Conservation (phyloP, 2,113 vertebrate species). For the Columba livia region DNA sequence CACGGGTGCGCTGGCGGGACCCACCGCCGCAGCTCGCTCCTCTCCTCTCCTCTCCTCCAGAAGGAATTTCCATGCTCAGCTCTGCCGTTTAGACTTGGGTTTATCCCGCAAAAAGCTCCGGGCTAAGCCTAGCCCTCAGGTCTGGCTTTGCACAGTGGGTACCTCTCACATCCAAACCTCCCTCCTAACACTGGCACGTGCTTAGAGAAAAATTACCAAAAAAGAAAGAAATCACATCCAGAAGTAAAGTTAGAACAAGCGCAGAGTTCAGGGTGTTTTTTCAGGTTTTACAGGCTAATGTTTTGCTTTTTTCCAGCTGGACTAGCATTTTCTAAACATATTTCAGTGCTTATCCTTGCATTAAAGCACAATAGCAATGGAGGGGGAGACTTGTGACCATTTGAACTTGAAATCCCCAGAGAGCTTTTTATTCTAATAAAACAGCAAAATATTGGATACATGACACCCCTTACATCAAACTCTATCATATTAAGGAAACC, state of each 20-base stretch:
- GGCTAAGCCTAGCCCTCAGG: background rate
- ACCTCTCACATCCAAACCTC: accelerated
- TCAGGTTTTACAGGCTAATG: background rate
- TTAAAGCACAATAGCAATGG: background rate
- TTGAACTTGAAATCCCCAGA: conserved; percentile 87
- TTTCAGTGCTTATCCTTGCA: conserved; percentile 34
- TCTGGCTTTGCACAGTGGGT: accelerated
- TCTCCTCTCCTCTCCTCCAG: no score
- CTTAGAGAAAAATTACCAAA: background rate
- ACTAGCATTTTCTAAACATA: background rate
- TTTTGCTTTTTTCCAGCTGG: background rate
- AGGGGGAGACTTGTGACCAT: conserved; percentile 68
- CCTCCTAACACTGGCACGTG: background rate
- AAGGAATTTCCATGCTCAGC: background rate
- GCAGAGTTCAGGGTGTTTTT: background rate
- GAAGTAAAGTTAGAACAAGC: background rate
- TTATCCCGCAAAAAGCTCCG: background rate
- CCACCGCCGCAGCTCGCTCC: background rate
- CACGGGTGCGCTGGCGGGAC: conserved; percentile 43
- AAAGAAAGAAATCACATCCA: background rate
- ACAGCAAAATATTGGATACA: conserved; percentile 85
- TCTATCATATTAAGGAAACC: conserved; percentile 94
- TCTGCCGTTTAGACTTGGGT: background rate
- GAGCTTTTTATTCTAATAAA: conserved; percentile 93
- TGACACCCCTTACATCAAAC: conserved; percentile 89